A percentile compares a stretch with the other conserved stretches of the same genome.
Conservation (phyloP, 1,140 invertebrate species). For the Subanguina moxae region DNA sequence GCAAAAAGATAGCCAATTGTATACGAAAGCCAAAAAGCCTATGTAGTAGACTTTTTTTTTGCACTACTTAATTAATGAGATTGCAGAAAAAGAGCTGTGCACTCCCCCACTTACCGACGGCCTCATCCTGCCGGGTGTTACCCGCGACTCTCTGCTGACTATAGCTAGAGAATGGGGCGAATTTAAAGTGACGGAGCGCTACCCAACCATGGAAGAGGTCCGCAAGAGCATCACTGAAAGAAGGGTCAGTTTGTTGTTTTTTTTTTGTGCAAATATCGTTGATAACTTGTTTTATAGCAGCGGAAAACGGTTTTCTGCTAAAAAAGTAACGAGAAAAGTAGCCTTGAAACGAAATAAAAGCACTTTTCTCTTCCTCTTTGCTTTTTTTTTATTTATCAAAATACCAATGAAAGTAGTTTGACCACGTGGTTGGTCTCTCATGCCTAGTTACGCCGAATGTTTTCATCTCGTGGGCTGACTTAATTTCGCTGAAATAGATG, state of each 20-base stretch:
- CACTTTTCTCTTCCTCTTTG: too few relatives aligned
- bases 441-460: background rate
- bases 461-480: background rate
- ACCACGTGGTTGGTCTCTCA: background rate
- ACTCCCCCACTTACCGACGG: slow-evolving; percentile 77
- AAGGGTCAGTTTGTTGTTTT: slow-evolving; percentile 68
- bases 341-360: too few relatives aligned
- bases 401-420: background rate
- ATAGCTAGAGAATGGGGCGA: slow-evolving; percentile 76
- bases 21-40: too few relatives aligned
- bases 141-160: slow-evolving; percentile 78
- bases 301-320: too few relatives aligned
- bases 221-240: slow-evolving; percentile 72
- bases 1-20: too few relatives aligned
- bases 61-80: slow-evolving; percentile 14
- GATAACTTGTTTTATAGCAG: background rate
- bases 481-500: background rate
- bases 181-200: slow-evolving; percentile 76
- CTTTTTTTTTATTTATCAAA: too few relatives aligned
- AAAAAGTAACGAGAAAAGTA: too few relatives aligned
- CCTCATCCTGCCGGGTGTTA: slow-evolving; percentile 85
- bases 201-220: slow-evolving; percentile 80
- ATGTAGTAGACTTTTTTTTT: too few relatives aligned
- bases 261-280: slow-evolving; percentile 24
- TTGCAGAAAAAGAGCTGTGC: slow-evolving; percentile 78